Base-by-base conservation (phyloP, 2,113 vertebrate genomes). In the Thunnus thynnus region DNA sequence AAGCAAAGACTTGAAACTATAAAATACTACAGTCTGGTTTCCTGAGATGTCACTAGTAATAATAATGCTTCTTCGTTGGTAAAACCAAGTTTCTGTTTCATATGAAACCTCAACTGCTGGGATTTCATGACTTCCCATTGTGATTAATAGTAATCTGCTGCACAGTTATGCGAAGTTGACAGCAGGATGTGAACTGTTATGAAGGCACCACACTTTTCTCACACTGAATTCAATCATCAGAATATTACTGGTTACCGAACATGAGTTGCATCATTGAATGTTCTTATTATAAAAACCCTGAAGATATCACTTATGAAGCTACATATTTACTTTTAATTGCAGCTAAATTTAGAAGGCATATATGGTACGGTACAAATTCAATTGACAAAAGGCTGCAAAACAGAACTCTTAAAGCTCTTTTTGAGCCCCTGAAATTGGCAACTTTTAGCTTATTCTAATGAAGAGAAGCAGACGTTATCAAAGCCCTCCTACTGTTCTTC, bases 131-230 rank as follows among this genome's bases (percentile, higher is more conserved):
- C 60, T 82, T 87, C 77, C 75, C 68, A 78, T 36, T 51, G 62
- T 83, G 80, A 88, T 89, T 87, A 66, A 90, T 69, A 36, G 72
- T 32, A 8, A 12, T 65, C 9, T 2, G 16, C 47, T 64, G 57
- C 13, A 50, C 57, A 18, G 69, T 52, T 87, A 61, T 57, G 69
- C 30, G 44, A 68, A 62, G 77, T 41, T 83, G 78, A 83, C 83
- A 88, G 83, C 87, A 90, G 87, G 81, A 90, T 80, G 87, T 82
- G 81, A 83, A 83, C 78, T 78, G 75, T 46, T 72, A 54, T 52
- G n/a, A 61, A 72, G 46, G 9, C 3, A 55, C 20, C 61, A 63
- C 44, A 73, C 77, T 50, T 76, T 86, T 87, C 67, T 76, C 63
- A 79, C 14, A 4, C 44, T 54, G 27, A 25, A 66, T 52, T 18